Evolutionary conservation across 2,888 invertebrate genomes (phyloP), one percentile per base, ranked within the genome.

Genomic region (Melieria omissa): DNA sequence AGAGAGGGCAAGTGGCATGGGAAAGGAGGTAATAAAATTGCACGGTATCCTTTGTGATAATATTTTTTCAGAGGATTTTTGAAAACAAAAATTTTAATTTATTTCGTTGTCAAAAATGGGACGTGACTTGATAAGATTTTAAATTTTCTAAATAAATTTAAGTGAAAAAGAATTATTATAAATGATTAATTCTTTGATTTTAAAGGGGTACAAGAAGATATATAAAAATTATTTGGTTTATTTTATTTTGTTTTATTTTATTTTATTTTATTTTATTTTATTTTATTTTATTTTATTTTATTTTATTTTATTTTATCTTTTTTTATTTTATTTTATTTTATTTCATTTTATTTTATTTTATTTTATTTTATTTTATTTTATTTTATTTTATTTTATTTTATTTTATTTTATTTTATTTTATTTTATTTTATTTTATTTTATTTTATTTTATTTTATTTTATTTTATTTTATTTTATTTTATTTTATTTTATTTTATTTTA

Each of bases 261-360:
- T 47, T 63, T 63, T 14, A 47, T 16, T 29, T 47, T 2, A 46
- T 63, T 6, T 16, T 1, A 63, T 47, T 63, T 14, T 4, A 42
- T 9, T 44, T 61, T 42, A 41, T 61, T 12, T 5, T 4, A 6
- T 42, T 63, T 64, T 29, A 10, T 44, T 54, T 52, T 42, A 4
- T 12, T 42, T 52, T 4, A 44, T 65, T 55, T 55, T 55, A 5
- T 55, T 12, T 65, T 14, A 4, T 65, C 45, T 65, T 65, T 12
- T 47, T 42, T 55, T 12, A 12, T 54, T 6, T 44, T 42, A 45
- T 9, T 65, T 65, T 10, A 42, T 41, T 41, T 8, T 64, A 29
- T 47, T 49, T 29, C 7, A 16, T 49, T 63, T 44, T 10, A 10
- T 41, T 44, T 41, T 10, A 44, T 44, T 7, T 61, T 12, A 6